Evolutionary conservation across 2,113 vertebrate genomes (phyloP).

Genomic region (Xenotilapia caudafasciata): DNA sequence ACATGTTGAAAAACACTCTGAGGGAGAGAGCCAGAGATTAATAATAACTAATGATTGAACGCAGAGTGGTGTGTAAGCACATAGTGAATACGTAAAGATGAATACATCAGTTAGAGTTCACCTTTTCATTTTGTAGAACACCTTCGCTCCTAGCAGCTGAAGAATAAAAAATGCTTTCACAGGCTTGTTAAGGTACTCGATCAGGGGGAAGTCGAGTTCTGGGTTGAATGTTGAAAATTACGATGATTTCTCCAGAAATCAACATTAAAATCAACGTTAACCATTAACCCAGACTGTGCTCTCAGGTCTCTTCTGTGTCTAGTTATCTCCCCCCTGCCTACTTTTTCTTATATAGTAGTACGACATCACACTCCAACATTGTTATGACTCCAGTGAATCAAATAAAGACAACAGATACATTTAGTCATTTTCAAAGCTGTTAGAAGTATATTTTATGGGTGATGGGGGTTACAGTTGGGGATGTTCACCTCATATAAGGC

Average conservation of each 20-base stretch:
- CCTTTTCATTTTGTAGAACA: not conserved
- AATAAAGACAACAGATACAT: not conserved
- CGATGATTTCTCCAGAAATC: not conserved
- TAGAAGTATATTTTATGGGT: not conserved
- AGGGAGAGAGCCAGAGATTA: not conserved
- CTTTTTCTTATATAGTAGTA: not conserved
- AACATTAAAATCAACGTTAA: not conserved
- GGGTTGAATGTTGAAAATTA: not conserved
- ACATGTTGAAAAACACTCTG: not conserved
- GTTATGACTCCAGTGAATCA: not conserved
- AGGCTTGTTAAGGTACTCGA: not conserved
- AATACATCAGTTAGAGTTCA: not conserved
- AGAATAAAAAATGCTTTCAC: not conserved
- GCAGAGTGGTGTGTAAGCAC: not conserved
- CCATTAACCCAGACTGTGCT: not conserved
- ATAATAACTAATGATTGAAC: not conserved
- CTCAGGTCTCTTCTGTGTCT: not conserved
- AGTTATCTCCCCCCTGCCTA: not conserved
- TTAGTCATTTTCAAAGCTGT: not conserved
- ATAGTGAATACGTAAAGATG: not conserved
- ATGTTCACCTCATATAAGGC: not conserved
- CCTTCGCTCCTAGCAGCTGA: not conserved
- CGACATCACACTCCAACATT: not conserved
- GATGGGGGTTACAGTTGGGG: not conserved
- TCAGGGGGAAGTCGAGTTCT: not conserved